Conservation (phyloP, 35 echinoderm and acorn worm genomes). For the Hemicentrotus pulcherrimus region DNA sequence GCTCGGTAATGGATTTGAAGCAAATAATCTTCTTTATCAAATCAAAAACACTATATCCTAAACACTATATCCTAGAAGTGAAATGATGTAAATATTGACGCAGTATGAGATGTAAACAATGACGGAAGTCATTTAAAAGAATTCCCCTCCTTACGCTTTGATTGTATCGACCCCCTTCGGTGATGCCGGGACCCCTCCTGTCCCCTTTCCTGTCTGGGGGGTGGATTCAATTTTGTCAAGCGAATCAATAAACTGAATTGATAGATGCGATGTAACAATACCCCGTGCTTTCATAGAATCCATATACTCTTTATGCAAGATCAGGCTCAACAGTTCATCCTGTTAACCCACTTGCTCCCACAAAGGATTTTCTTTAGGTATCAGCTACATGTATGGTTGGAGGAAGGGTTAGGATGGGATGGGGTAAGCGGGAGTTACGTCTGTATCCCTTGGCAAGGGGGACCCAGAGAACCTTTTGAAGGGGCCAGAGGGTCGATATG, state of each 20-base stretch:
- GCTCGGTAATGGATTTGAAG: no score
- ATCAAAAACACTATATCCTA: no score
- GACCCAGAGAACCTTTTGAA: not conserved
- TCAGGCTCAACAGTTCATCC: not conserved
- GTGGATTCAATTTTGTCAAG: not conserved
- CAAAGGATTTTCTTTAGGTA: not conserved
- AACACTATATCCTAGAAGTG: no score
- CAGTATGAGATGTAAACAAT: no score
- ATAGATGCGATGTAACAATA: not conserved
- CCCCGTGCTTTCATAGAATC: not conserved
- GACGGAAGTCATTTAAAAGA: no score
- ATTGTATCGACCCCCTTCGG: not conserved
- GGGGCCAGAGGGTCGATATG: not conserved
- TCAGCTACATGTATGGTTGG: not conserved
- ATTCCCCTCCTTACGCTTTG: not conserved
- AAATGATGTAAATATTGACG: no score
- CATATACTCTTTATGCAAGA: not conserved
- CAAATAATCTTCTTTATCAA: no score
- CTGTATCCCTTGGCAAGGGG: not conserved
- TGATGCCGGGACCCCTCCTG: not conserved
- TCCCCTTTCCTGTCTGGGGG: not conserved
- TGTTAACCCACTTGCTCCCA: not conserved
- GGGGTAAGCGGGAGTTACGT: not conserved
- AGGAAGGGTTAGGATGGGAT: not conserved
- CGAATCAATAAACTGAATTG: not conserved